Conservation (phyloP, 1,140 invertebrate genomes). For the Armadillidium nasatum region DNA sequence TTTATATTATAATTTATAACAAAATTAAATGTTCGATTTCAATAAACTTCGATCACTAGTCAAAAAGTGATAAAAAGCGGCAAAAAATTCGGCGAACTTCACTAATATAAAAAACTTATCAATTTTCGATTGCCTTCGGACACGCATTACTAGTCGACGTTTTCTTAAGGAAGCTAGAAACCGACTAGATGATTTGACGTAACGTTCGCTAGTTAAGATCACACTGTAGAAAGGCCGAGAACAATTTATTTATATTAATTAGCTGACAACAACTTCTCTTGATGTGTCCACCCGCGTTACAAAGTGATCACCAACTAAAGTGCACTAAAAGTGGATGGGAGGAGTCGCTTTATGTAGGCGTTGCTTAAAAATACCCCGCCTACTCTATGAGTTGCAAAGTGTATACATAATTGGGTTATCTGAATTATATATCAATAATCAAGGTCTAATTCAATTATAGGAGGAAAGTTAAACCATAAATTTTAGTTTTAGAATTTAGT, state of each 20-base stretch:
- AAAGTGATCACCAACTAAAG: conserved; percentile 7
- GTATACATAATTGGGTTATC: too few relatives aligned
- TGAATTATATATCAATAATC: not conserved
- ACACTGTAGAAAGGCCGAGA: conserved; percentile 9
- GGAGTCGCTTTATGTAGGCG: not conserved
- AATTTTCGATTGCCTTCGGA: not conserved
- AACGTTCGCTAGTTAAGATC: not conserved
- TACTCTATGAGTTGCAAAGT: conserved; percentile 1
- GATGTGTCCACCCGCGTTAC: conserved; percentile 7
- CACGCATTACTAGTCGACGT: not conserved
- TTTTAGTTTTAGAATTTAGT: too few relatives aligned
- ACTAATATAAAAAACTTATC: not conserved
- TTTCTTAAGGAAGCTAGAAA: not conserved
- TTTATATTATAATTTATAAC: too few relatives aligned
- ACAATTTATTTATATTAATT: conserved; percentile 8
- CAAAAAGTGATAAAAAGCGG: not conserved
- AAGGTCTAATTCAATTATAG: conserved; percentile 1
- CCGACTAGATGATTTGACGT: not conserved
- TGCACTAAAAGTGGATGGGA: not conserved
- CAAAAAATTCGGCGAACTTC: not conserved
- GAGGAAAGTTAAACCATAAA: not conserved
- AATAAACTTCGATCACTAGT: too few relatives aligned
- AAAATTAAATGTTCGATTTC: too few relatives aligned
- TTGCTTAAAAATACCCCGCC: not conserved
- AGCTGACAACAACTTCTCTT: conserved; percentile 3